Evolutionary conservation across 2,797 vertebrate genomes (phyloP), one percentile per base, ranked within the genome.

Genomic region (Pteropus rufus): DNA sequence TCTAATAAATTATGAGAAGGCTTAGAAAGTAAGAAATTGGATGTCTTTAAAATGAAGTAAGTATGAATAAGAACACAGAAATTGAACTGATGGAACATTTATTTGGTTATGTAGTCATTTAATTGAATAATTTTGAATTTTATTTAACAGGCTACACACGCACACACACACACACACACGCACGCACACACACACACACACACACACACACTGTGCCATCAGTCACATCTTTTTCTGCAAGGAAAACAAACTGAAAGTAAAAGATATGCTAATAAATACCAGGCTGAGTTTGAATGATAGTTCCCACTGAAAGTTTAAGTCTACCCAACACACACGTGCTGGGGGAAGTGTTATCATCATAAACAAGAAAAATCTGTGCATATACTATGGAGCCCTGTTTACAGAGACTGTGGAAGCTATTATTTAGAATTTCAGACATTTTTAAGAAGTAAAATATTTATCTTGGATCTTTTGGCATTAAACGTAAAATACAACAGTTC

Each of bases 391-490:
- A 79, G 70, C 89, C 58, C 85, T 79, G 54, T 58, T 84, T 88
- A 65, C 11, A 73, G 52, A 70, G 91, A 46, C 80, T 84, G 36
- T 95, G 56, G 52, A 92, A 95, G 44, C 7, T 64, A 58, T 96
- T 73, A 77, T 96, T 82, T 90, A 46, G 64, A 89, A 88, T 76
- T 82, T 60, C 4, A 41, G 80, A 83, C 15, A 58, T 77, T 83
- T 95, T 93, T 58, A 69, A 58, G 60, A 34, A 46, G 1, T 91
- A 73, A 94, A 96, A 89, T 95, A 87, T 89, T 93, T 94, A 96
- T 58, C 54, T 92, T 96, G 95, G 46, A 85, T 14, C 75, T 97
- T 96, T 41, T 95, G 44, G 69, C 54, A 86, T 92, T 64, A 64
- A 88, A 91, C 26, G 18, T 94, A 89, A 81, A 93, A 77, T 95